Evolutionary conservation across 2,113 vertebrate species (phyloP), one percentile per base, ranked within the genome.

Genomic region (Aegotheles bennettii): DNA sequence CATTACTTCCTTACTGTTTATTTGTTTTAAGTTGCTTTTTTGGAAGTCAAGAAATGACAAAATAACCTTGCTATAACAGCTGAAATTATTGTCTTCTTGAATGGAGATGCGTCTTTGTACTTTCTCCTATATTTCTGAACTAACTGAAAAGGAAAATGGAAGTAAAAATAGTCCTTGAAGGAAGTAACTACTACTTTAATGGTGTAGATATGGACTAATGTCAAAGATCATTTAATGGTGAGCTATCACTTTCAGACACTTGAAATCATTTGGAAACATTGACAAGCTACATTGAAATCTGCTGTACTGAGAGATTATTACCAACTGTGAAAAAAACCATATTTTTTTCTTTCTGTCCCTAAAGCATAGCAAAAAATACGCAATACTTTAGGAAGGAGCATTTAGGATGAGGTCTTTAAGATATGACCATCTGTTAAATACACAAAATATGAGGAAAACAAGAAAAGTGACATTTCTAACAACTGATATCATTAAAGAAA

Each of bases 21-120:
- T 50, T 94, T 96, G 36, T 48, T 65, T 95, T 84, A 69, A 65
- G 28, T 40, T 74, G 51, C 11, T 64, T 75, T 95, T 95, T 74
- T 5, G 3, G 21, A 94, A 92, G 48, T 90, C 74, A 70, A 51
- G 42, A 83, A 80, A 84, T 75, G 38, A 59, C 42, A 88, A 53
- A 91, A 77, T 13, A 83, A 84, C 59, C n/a, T 93, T 76, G 15
- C 73, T 94, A 45, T 47, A 51, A 29, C 15, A 17, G 51, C 12
- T 73, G 50, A 91, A 94, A 87, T 61, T 67, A 28, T 14, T 69
- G 19, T 74, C 26, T 77, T 90, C 31, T 94, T 79, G 24, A 89
- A 80, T 84, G 33, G 35, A 85, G 47, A 45, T 56, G 18, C 35
- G 47, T 45, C 40, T 84, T 93, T 13, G 4, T 77, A 50, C 31